Evolutionary conservation across 2,797 vertebrate species (phyloP), one percentile per base, ranked within the genome.

Genomic region (Sebastes melanostomus): DNA sequence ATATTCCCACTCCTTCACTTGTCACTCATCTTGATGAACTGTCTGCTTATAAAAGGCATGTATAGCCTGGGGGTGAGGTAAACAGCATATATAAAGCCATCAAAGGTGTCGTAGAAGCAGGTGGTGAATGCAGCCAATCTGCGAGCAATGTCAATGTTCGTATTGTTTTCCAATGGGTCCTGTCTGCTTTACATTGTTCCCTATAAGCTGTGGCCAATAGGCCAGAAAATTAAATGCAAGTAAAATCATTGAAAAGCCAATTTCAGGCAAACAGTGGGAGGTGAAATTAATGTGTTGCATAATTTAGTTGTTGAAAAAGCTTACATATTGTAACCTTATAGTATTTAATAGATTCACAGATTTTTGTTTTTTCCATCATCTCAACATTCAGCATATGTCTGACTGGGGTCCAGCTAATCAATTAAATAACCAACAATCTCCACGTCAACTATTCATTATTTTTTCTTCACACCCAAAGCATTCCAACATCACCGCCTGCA

Each of bases 1-100:
- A 81, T 74, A 38, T 77, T 86, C 63, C 73, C 79, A 56, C 72
- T 82, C 55, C 59, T 76, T 72, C 77, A 74, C 89, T 72, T 87
- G 78, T 88, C 88, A 87, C 75, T 90, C 16, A 79, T 74, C 36
- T 66, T 72, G 79, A 86, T 58, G 77, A 81, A 75, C 68, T 67
- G 63, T 86, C 81, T 74, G 70, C 59, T 80, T 72, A 55, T 66
- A 86, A 83, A 71, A 9, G 8, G 56, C 58, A 27, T 63, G 22
- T 10, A 83, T 7, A 82, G 52, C 83, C 88, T 29, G 50, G 20
- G 68, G 80, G 58, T 68, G 82, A 78, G 29, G 61, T 25, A 74
- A 83, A 72, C 50, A 75, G 69, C 66, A 69, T 75, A 75, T 58
- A 69, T 73, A 75, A 54, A 88, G 77, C 22, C 63, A 78, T 78